phyloP scores from a whole-genome alignment of 2,888 invertebrate species.

The Leucania comma region DNA sequence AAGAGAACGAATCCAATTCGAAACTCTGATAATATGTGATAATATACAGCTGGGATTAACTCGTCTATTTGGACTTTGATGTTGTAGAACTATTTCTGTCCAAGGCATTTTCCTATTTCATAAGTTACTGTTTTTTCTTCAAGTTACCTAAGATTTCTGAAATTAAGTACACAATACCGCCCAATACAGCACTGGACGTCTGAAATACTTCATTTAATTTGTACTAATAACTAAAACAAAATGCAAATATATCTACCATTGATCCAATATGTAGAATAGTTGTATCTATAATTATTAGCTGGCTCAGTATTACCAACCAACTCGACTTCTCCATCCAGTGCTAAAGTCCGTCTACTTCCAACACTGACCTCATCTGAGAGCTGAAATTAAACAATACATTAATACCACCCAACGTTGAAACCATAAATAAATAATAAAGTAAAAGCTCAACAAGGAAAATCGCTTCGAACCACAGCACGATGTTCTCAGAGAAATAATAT shows the following conservation, averaged over 20 bases:
- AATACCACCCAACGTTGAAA: constrained; percentile 29
- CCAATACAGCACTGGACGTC: not conserved
- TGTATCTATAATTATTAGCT: constrained; percentile 8
- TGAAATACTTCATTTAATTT: not conserved
- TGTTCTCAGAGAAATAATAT: constrained; percentile 33
- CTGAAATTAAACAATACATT: constrained; percentile 36
- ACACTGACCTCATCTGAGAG: constrained; percentile 19
- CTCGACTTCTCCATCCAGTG: constrained; percentile 2
- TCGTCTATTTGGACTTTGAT: constrained; percentile 20
- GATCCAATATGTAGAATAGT: not conserved
- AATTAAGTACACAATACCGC: not conserved
- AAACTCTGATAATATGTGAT: constrained; percentile 73
- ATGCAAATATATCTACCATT: not conserved
- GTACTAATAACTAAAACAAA: not conserved
- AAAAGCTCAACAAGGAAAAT: constrained; percentile 47
- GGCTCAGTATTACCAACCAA: constrained; percentile 28
- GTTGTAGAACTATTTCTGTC: not conserved
- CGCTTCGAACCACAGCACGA: constrained; percentile 28
- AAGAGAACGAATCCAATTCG: constrained; percentile 71
- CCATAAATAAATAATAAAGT: constrained; percentile 47
- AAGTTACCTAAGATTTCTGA: not conserved
- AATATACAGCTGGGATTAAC: constrained; percentile 67
- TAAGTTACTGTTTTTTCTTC: not conserved
- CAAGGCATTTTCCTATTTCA: not conserved
- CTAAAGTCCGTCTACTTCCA: constrained; percentile 7